Base-by-base conservation (phyloP, 2,113 vertebrate genomes). In the Rhombomys opimus region DNA sequence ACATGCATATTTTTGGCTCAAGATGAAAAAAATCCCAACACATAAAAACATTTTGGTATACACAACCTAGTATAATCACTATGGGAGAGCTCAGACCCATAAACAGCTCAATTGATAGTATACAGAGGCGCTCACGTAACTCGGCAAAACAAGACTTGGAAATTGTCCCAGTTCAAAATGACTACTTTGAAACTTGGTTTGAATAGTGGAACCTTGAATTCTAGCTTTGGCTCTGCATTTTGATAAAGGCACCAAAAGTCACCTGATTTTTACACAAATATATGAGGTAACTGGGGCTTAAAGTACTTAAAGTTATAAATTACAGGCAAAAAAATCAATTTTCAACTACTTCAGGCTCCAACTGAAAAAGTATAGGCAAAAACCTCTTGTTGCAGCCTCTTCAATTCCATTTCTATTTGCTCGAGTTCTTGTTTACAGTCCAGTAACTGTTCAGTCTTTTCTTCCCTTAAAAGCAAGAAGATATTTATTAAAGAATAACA, bases 351-450 rank as follows among this genome's bases (percentile, higher is more conserved):
- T 20, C 30, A 18, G 30, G 20, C 35, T 32, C 3, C 76, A 94
- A n/a, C 25, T 57, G 85, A 89, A 76, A 12, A 67, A 77, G 72
- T 11, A 18, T 73, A 93, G 86, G 12, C n/a, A 97, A 97, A 94
- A 96, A 99, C 99, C 99, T 99, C 99, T 97, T 99, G 99, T 90
- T 99, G 99, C 72, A 99, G 98, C 93, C 98, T 99, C 98, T 99
- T 99, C 25, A 99, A 96, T 98, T 99, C 99, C 75, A 97, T 95
- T 98, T 99, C 99, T 98, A 99, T 99, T 97, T 99, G 99, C 30
- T 99, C 99, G 89, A 99, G 98, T 96, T 99, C 99, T 98, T 99
- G 99, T 81, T 99, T 99, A 96, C 99, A 99, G 98, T 99, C 99
- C 98, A 99, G 95, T 76, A 99, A 99, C 95, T 99, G 99, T 97